Evolutionary conservation across 2,797 vertebrate genomes (phyloP), one percentile per base, ranked within the genome.

Genomic region (Jordanella pulchra): DNA sequence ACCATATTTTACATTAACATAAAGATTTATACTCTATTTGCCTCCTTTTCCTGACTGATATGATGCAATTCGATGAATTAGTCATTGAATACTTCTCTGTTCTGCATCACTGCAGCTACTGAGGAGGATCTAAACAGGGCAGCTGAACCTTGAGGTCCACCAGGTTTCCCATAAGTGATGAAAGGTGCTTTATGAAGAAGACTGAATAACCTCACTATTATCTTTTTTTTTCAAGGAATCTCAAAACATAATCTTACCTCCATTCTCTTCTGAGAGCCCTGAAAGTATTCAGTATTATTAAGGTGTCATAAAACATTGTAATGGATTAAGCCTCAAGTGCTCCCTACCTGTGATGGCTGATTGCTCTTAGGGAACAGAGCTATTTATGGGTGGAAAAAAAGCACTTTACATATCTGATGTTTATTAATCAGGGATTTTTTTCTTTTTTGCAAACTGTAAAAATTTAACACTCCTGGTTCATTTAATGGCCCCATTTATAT

Each of bases 401-500:
- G 58, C 58, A 61, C 35, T 61, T 39, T 39, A 14, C 32, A n/a
- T 23, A 23, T 61, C 32, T 23, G 13, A 21, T 14, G 58, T 39
- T 61, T 35, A 39, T 61, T 61, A 61, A 61, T 61, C 23, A 3
- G 21, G 32, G 58, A 32, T 61, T 61, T 39, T 39, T 4, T 39
- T 61, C 39, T 39, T 39, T 4, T 39, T 61, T 39, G n/a, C 32
- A 61, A 61, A 61, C 58, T 61, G 32, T 39, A 13, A 61, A 39
- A 35, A 61, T 61, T 39, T 32, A 67, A 67, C 30, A 25, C 50
- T 42, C 45, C n/a, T 28, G 47, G 25, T 53, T 39, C 58, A 61
- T 61, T 61, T 61, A 61, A 61, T 61, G 58, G 58, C 32, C n/a
- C 25, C 39, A 58, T 71, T 71, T 65, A 45, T 45, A n/a, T 14